Evolutionary conservation across 2,888 invertebrate genomes (phyloP).

Genomic region (Tenthredo notha): DNA sequence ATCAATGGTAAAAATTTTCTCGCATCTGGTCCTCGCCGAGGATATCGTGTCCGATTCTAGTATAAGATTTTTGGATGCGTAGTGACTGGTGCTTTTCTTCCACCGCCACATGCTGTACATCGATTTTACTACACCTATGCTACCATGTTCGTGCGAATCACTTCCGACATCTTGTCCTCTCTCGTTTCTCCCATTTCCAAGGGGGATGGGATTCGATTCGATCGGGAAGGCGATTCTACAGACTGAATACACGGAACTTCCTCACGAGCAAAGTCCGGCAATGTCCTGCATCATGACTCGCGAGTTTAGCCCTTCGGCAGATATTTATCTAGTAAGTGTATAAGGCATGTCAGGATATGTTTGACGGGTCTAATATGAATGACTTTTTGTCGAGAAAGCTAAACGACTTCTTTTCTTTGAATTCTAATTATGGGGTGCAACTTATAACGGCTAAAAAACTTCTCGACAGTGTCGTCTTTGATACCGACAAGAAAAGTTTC

Average conservation of each 20-base stretch:
- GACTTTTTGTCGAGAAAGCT: constrained; percentile 11
- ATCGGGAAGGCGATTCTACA: neutral
- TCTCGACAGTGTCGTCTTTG: neutral
- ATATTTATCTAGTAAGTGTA: neutral
- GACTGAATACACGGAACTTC: neutral
- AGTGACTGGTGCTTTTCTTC: constrained; percentile 28
- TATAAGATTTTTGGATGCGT: neutral
- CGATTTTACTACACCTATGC: neutral
- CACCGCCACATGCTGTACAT: neutral
- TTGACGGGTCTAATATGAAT: constrained; percentile 26
- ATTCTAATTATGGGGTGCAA: neutral
- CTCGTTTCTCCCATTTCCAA: neutral
- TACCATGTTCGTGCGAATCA: constrained; percentile 33
- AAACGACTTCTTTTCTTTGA: constrained; percentile 9
- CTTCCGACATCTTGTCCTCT: constrained; percentile 39
- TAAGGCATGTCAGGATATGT: neutral
- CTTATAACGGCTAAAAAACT: neutral
- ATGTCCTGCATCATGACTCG: constrained; percentile 33
- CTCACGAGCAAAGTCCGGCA: constrained; percentile 10
- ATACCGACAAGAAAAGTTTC: neutral
- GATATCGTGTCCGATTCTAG: neutral
- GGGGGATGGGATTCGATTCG: neutral
- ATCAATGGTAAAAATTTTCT: constrained; percentile 26
- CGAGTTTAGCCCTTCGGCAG: constrained; percentile 34
- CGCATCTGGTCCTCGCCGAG: neutral